Evolutionary conservation across 2,113 vertebrate genomes (phyloP), one percentile per base, ranked within the genome.

Genomic region (Phocoena phocoena): DNA sequence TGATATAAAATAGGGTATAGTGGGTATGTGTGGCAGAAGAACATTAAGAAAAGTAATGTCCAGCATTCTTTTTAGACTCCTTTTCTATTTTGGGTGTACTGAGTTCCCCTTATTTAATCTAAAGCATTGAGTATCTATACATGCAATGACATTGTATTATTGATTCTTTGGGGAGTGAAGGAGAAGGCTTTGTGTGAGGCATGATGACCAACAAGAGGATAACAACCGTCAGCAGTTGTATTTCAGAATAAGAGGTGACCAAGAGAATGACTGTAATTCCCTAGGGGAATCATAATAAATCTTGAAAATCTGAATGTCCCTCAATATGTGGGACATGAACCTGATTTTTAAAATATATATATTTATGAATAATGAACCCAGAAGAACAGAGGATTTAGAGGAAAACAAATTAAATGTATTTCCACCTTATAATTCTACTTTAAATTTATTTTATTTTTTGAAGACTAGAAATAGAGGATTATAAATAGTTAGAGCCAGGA

Each of bases 401-500:
- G 36, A 95, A 90, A 63, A 74, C 15, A 93, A 79, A 88, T 77
- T 71, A 73, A 80, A 68, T 55, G 3, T 73, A 81, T 70, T 94
- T 58, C 1, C 12, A 36, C 17, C 18, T 95, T 70, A 70, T 53
- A 94, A 83, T 89, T 38, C 36, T 60, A 44, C 55, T 82, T 93
- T 73, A 85, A 92, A 89, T 85, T 79, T 28, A 31, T 76, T 93
- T 93, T 58, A 41, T 84, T 80, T 73, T 84, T 84, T n/a, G 71
- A 91, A 93, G 28, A 76, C 44, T 82, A 88, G 67, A 85, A 94
- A 82, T 84, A 65, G 44, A 92, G 26, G 33, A 70, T 88, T 89
- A 86, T 92, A 89, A 94, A 92, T 95, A 89, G 71, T 71, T 67
- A 33, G 53, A 71, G 44, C 65, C 73, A 38, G 15, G 85, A 90